Evolutionary conservation across 2,888 invertebrate genomes (phyloP), one percentile per base, ranked within the genome.

Genomic region (Aricia artaxerxes): DNA sequence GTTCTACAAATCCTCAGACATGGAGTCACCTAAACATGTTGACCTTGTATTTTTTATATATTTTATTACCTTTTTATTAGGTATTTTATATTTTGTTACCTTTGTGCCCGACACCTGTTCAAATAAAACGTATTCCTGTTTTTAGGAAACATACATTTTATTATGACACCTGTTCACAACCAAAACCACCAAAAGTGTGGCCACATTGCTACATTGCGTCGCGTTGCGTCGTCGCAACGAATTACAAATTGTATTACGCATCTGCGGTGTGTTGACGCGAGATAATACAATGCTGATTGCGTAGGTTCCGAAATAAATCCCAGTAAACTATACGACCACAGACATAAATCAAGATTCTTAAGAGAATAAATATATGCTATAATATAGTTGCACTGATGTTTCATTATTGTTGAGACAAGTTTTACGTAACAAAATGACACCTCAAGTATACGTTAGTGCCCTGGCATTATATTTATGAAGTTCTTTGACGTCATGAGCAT

Each of bases 41-140:
- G 69, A 69, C 69, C 69, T 69, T 38, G 5, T 69, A 16, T 69
- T 69, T 69, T 69, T 69, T 69, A 64, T 69, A 64, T 38, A 69
- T 35, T 38, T 69, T 38, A 5, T 16, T 38, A 38, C 11, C 69
- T 69, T 69, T 69, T 31, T 38, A 0, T 4, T 38, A 38, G 4
- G 4, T 69, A 35, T 69, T 69, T 69, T 69, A 61, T 35, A 69
- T 35, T 69, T 69, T 69, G 1, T 13, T 13, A 35, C 9, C 69
- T 69, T 69, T 69, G 16, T 11, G 9, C 31, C 64, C 31, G 35
- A 69, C 69, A 69, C 69, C 35, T 69, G 69, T 35, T 38, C 16
- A 5, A 64, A 24, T 24, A 64, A 61, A 31, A 3, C 9, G 9
- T 64, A 64, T 31, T 64, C 64, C 64, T 64, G 31, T 64, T 64